Base-by-base conservation (phyloP, 2,113 vertebrate species). In the Pitta sordida region DNA sequence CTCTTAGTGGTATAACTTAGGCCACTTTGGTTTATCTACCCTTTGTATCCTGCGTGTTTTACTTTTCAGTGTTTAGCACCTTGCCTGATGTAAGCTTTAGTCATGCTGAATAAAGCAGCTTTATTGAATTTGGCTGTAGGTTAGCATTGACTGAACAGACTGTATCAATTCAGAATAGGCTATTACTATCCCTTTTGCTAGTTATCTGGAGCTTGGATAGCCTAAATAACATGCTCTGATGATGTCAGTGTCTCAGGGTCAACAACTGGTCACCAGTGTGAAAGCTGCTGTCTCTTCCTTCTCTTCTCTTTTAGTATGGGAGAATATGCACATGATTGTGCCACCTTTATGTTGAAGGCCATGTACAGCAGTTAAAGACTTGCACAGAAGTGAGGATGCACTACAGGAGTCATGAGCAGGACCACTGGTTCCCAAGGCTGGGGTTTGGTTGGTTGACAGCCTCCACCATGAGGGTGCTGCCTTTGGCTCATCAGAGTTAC, bases 121-220 rank as follows among this genome's bases (percentile, higher is more conserved):
- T 91, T 91, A 90, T 93, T 91, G 90, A 92, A 81, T 91, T 94
- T 93, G 85, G 68, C 91, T 94, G 75, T 75, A 78, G 75, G 82
- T 84, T 91, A 52, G 20, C 64, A 88, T 81, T 86, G 85, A 93
- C 93, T 71, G 39, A 55, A 68, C 59, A 81, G 71, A 43, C 85
- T 37, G 13, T 83, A 78, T 95, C 82, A 91, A 83, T 95, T 90
- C 79, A 83, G 79, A 88, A 83, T 3, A 36, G 83, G 67, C 64
- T 86, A 67, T 88, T 90, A 77, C 73, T 11, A 3, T 64, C 64
- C 52, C 60, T 80, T 85, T 83, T 70, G 59, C 75, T 83, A 75
- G 76, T 93, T 93, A 67, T 59, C 76, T 5, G 1, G 44, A 63
- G 68, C 68, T 91, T 10, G 1, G 20, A 51, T 91, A 91, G 59